Conservation (phyloP, 1,140 invertebrate genomes). For the Leptinotarsa defecta region DNA sequence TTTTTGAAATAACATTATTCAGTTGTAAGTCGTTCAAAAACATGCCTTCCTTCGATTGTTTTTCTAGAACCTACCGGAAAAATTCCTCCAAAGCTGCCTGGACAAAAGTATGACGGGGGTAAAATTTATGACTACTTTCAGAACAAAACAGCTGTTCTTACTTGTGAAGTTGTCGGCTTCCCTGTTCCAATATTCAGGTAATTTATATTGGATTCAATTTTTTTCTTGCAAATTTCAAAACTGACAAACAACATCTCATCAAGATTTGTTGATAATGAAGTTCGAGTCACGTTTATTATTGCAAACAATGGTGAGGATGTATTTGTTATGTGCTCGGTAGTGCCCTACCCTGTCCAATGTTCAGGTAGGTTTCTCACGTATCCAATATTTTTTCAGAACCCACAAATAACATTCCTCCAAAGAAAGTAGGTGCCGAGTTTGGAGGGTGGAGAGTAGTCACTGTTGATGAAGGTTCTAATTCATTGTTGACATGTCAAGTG, state of each 20-base stretch:
- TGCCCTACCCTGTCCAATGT: slow-evolving; percentile 69
- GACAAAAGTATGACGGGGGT: slow-evolving; percentile 64
- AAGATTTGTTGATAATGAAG: slow-evolving; percentile 45
- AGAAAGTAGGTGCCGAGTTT: slow-evolving; percentile 66
- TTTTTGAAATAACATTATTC: background rate
- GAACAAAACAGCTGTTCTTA: slow-evolving; percentile 56
- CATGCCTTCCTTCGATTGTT: slow-evolving; percentile 23
- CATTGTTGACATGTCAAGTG: slow-evolving; percentile 70
- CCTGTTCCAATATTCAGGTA: slow-evolving; percentile 61
- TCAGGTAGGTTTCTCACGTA: slow-evolving; percentile 59
- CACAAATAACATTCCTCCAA: slow-evolving; percentile 58
- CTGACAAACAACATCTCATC: slow-evolving; percentile 70
- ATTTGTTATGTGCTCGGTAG: slow-evolving; percentile 67
- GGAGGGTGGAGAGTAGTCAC: slow-evolving; percentile 70
- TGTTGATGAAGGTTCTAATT: slow-evolving; percentile 60
- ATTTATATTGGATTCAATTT: slow-evolving; percentile 61
- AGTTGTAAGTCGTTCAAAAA: slow-evolving; percentile 18
- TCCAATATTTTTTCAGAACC: slow-evolving; percentile 55
- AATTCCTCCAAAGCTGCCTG: slow-evolving; percentile 67
- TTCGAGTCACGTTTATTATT: slow-evolving; percentile 46
- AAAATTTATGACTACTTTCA: slow-evolving; percentile 65
- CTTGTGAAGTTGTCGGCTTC: slow-evolving; percentile 63
- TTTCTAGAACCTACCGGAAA: slow-evolving; percentile 70
- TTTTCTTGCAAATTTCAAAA: slow-evolving; percentile 63
- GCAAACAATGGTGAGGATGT: slow-evolving; percentile 53